These are phyloP conservation scores for Dipodomys merriami DNA, from an alignment of 2,113 vertebrate species.

Conservation along the genomic window DNA sequence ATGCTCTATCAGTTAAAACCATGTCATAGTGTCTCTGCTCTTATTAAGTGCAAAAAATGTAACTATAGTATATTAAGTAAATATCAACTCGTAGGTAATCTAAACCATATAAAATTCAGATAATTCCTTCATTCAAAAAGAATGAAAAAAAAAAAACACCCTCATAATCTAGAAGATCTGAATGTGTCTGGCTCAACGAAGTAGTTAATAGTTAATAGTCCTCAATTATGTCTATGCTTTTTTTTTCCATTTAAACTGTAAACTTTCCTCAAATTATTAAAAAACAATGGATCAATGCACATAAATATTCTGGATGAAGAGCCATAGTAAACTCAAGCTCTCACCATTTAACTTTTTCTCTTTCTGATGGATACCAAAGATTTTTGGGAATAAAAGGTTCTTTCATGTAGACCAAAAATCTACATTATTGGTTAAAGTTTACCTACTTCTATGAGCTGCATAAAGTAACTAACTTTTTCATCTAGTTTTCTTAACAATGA, in stretches of 20 bases:
- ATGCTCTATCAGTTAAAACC: not conserved
- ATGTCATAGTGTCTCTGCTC: too few relatives aligned
- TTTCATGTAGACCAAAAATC: not conserved
- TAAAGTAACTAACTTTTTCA: not conserved
- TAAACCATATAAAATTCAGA: not conserved
- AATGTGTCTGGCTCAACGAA: not conserved
- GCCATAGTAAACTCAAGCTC: not conserved
- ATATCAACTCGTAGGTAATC: not conserved
- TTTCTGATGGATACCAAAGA: not conserved
- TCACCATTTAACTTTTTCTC: not conserved
- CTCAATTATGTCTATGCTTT: not conserved
- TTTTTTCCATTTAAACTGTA: not conserved
- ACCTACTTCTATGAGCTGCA: not conserved
- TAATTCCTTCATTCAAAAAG: slow-evolving; percentile 18
- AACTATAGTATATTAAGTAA: slow-evolving; percentile 2
- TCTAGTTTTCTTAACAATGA: slow-evolving; percentile 14
- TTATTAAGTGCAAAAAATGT: slow-evolving; percentile 17
- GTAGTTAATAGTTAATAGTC: slow-evolving; percentile 11
- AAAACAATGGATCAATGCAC: not conserved
- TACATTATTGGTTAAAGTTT: not conserved
- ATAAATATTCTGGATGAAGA: not conserved
- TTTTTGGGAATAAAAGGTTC: too few relatives aligned
- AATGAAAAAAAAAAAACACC: not conserved
- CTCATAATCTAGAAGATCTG: not conserved
- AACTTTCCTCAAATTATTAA: slow-evolving; percentile 36